Conservation (phyloP, 23 tunicate genomes). For the Styela clava region DNA sequence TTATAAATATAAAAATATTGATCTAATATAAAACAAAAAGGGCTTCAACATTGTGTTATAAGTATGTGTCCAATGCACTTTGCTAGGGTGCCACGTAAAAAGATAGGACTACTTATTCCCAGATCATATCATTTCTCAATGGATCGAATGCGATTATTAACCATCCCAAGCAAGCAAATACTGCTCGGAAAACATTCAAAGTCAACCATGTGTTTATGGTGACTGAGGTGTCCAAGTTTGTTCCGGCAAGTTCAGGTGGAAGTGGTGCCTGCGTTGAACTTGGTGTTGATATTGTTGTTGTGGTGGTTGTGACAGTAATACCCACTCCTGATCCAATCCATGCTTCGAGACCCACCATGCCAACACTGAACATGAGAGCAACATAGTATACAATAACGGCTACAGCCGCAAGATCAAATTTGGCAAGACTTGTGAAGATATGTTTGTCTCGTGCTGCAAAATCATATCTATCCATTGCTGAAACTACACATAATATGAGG, state of each 20-base stretch:
- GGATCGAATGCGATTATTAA: slow-evolving; percentile 55
- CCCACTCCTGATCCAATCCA: slow-evolving; percentile 43
- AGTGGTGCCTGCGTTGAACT: slow-evolving; percentile 1
- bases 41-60: no score
- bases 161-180: slow-evolving; percentile 65
- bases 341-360: slow-evolving; percentile 52
- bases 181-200: slow-evolving; percentile 53
- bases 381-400: slow-evolving; percentile 37
- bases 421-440: slow-evolving; percentile 27
- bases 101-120: no score
- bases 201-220: slow-evolving; percentile 56
- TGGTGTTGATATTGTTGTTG: neutral
- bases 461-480: slow-evolving; percentile 75
- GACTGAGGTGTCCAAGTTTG: neutral
- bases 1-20: no score
- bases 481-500: slow-evolving; percentile 38
- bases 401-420: slow-evolving; percentile 37
- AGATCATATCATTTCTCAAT: slow-evolving; percentile 37
- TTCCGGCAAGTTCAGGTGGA: slow-evolving; percentile 18
- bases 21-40: no score
- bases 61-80: no score
- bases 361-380: slow-evolving; percentile 46
- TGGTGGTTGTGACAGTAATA: neutral
- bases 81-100: no score
- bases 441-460: slow-evolving; percentile 24